Base-by-base conservation (phyloP, 2,113 vertebrate species). In the Nipponia nippon region DNA sequence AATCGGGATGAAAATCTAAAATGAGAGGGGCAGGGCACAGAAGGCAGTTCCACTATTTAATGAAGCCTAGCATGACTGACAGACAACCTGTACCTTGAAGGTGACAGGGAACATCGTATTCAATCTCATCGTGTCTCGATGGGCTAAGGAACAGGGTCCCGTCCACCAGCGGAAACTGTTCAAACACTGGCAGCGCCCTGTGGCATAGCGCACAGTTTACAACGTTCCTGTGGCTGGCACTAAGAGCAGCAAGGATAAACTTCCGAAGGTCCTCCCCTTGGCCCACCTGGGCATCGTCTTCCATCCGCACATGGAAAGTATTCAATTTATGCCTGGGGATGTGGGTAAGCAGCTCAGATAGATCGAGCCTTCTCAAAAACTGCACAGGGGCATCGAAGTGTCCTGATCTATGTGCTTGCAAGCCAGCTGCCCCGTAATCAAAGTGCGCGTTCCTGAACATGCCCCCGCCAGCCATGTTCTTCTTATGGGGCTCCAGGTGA, bases 241-340 rank as follows among this genome's bases (percentile, higher is more conserved):
- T 99, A 94, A 99, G 99, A 18, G 99, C 99, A 1, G 99, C 99
- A 62, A 99, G 98, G 96, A 99, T 99, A 87, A 99, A 99, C 98
- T 99, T 99, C 87, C 99, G 98, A 56, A 99, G 99, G 92, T 99
- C 99, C 97, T 99, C 99, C 62, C 99, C 99, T 98, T 99, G 99
- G 73, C 99, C 99, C 38, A 99, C 98, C 87, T 99, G 99, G 79
- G 99, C 99, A 29, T 99, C 99, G 3, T 99, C 99, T 98, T 99
- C 99, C 99, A 99, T 99, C 59, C 99, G 98, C 85, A 99, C 99
- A 1, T 99, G 99, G 98, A 99, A 99, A 77, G 99, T 99, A 98
- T 99, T 99, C 96, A 99, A 96, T 95, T 99, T 99, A 80, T 99
- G 99, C 87, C 99, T 98, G 36, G 99, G 99, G 95, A 99, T 98